Conservation (phyloP, 2,888 invertebrate genomes). For the Hymenopus coronatus region DNA sequence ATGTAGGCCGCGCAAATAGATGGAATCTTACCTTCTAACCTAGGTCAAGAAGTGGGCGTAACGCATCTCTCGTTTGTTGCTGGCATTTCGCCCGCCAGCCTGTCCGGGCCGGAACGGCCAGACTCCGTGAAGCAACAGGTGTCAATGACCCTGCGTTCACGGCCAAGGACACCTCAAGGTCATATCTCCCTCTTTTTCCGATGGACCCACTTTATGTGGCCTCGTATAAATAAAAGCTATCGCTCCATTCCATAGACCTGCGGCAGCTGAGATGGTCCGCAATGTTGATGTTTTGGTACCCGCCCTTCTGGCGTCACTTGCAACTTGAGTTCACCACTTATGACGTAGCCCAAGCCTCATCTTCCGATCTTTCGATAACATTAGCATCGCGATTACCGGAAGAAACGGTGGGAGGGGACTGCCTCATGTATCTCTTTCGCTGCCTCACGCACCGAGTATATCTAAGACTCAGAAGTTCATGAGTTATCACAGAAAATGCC, state of each 20-base stretch:
- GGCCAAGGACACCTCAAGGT: conserved; percentile 6
- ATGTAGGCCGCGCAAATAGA: not conserved
- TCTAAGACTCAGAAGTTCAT: no score
- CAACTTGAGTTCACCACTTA: not conserved
- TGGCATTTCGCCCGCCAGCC: not conserved
- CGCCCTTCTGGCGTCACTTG: not conserved
- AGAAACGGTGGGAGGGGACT: no score
- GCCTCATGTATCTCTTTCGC: no score
- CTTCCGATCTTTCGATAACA: no score
- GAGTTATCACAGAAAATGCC: no score
- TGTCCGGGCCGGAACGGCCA: not conserved
- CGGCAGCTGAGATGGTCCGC: not conserved
- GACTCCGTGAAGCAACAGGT: not conserved
- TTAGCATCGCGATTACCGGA: no score
- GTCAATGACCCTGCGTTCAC: not conserved
- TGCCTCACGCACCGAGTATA: no score
- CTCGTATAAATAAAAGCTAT: not conserved
- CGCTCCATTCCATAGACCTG: not conserved
- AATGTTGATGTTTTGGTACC: not conserved
- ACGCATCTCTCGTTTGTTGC: not conserved
- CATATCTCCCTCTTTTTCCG: not conserved
- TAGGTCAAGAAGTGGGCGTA: conserved; percentile 6
- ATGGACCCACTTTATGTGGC: not conserved
- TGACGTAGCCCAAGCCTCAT: not conserved
- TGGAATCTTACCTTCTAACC: not conserved